Evolutionary conservation across 2,113 vertebrate genomes (phyloP).

Genomic region (Sarotherodon lohbergeri): DNA sequence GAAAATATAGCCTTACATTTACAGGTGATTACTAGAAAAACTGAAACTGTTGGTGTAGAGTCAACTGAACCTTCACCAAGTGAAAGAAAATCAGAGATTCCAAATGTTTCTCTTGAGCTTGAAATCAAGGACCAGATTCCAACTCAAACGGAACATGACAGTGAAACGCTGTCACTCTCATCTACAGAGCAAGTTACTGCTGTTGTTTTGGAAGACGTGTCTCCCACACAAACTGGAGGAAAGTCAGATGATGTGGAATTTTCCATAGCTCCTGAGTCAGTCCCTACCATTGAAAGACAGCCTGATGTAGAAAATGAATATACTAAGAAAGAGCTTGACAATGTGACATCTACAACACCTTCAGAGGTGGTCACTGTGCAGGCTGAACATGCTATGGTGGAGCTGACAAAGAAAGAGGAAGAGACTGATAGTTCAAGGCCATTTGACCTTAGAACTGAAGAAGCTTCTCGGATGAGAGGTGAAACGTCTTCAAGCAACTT

Average conservation of each 20-base stretch:
- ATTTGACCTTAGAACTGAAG: too few relatives aligned
- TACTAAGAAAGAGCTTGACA: neutral
- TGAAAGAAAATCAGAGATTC: rapidly evolving
- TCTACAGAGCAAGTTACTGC: rapidly evolving
- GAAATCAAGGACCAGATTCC: neutral
- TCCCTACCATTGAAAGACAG: neutral
- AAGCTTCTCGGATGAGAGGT: too few relatives aligned
- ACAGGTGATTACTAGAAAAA: too few relatives aligned
- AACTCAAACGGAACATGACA: neutral
- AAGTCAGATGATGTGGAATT: neutral
- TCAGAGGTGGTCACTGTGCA: neutral
- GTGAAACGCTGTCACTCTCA: rapidly evolving
- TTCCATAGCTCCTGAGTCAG: neutral
- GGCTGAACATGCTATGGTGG: neutral
- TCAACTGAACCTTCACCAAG: neutral
- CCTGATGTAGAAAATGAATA: neutral
- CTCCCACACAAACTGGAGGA: neutral
- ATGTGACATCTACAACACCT: neutral
- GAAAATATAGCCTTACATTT: neutral
- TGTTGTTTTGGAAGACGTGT: neutral
- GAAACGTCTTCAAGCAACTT: too few relatives aligned
- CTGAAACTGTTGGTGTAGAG: neutral
- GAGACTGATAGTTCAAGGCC: too few relatives aligned
- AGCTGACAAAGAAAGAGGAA: neutral
- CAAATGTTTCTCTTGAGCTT: rapidly evolving